Evolutionary conservation across 2,113 vertebrate genomes (phyloP), one percentile per base, ranked within the genome.

Genomic region (Ictalurus punctatus): DNA sequence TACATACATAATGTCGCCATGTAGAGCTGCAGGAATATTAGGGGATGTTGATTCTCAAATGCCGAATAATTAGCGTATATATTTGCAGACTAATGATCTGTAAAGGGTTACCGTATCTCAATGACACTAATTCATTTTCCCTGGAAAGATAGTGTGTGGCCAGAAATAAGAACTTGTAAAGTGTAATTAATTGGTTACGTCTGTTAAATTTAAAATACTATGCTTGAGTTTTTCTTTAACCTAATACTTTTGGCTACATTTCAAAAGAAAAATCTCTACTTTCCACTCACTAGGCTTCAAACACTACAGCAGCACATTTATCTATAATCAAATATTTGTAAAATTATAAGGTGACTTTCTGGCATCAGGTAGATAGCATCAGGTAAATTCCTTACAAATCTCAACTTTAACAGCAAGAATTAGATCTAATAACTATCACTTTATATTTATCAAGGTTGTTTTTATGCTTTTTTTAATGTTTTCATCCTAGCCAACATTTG

Each of bases 51-150:
- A 48, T 76, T 4, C 23, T 30, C 2, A 80, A 48, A n/a, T 79
- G 44, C 44, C 6, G 76, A 79, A 79, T 78, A 30, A 30, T 79
- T 79, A 27, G 17, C 78, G n/a, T 54, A n/a, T 54, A 80, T 56
- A 80, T 56, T 34, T 86, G 34, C 9, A 40, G 73, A 63, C 40
- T 61, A 78, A 44, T 79, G 86, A 80, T 65, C 73, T 87, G 59
- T 44, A 79, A 61, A 63, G 17, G 25, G 34, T 80, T 65, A 23
- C n/a, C 34, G 37, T 79, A 34, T 78, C 86, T 34, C 59, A 30
- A 37, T 34, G 23, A 30, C 6, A 30, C 44, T 30, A 71, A 61
- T 83, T 40, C 34, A 61, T 2, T 40, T 61, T 40, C 19, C 19
- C 8, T 59, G 54, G 54, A 27, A 56, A 80, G 30, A 54, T 80